Percentiles rank a stretch among this genome's conserved stretches.
phyloP scores from a whole-genome alignment of 1,140 invertebrate genomes.

The Psix sp. region DNA sequence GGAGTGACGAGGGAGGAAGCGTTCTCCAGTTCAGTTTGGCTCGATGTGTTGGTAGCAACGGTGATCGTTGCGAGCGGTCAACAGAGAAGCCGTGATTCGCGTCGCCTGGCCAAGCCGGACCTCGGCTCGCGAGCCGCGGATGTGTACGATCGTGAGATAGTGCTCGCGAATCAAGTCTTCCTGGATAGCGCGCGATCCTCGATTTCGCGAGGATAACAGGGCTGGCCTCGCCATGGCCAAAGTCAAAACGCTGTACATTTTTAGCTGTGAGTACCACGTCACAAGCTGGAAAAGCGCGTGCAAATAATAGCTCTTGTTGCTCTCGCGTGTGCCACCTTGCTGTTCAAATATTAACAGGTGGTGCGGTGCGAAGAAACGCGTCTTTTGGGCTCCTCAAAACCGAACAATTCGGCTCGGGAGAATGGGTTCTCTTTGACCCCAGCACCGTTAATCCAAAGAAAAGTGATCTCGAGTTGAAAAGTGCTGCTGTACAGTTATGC shows the following conservation, averaged over 20 bases:
- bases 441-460: no score
- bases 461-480: no score
- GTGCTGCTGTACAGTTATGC: constrained; percentile 30
- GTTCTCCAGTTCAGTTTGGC: constrained; percentile 50
- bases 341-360: constrained; percentile 6
- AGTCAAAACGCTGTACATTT: constrained; percentile 10
- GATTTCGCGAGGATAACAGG: constrained; percentile 37
- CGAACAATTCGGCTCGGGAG: no score
- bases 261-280: constrained; percentile 31
- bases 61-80: constrained; percentile 25
- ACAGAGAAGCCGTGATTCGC: constrained; percentile 7
- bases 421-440: no score
- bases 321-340: no score
- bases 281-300: no score
- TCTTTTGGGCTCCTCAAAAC: no score
- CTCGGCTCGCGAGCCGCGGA: no score
- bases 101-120: no score
- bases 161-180: constrained; percentile 17
- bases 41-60: constrained; percentile 54
- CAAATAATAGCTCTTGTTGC: no score
- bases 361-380: no score
- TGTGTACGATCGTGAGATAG: constrained; percentile 20
- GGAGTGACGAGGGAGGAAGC: constrained; percentile 40
- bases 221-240: not conserved
- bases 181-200: constrained; percentile 10